Conservation (phyloP, 1,140 invertebrate genomes). For the Lerema accius region DNA sequence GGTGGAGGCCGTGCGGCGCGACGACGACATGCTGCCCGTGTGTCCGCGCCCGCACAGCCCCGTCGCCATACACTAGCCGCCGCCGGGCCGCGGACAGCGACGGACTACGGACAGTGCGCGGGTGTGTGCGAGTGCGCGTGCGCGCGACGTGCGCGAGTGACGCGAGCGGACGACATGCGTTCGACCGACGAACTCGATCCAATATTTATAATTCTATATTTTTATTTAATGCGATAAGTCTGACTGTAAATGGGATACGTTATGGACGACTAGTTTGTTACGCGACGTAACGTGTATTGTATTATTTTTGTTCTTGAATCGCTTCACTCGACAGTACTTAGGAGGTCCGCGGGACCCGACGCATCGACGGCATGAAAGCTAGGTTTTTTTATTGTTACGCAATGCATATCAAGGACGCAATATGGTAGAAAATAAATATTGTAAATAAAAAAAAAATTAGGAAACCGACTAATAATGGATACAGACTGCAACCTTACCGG, state of each 20-base stretch:
- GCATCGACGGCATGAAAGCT: constrained; percentile 76
- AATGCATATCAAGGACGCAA: constrained; percentile 82
- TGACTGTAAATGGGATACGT: constrained; percentile 71
- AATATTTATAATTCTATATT: constrained; percentile 80
- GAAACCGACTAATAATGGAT: constrained; percentile 70
- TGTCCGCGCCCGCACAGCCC: constrained; percentile 67
- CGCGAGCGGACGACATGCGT: constrained; percentile 14
- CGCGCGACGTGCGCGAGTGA: constrained; percentile 25
- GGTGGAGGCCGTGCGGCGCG: constrained; percentile 66
- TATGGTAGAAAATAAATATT: constrained; percentile 83
- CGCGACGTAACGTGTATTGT: constrained; percentile 62
- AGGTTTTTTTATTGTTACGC: constrained; percentile 83
- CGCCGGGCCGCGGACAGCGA: constrained; percentile 23
- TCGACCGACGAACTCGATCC: constrained; percentile 39
- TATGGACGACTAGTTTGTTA: constrained; percentile 58
- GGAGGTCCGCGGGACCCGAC: constrained; percentile 56
- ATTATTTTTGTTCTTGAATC: constrained; percentile 69
- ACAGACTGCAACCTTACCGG: constrained; percentile 77
- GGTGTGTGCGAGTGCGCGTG: constrained; percentile 5
- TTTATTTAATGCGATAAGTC: constrained; percentile 81
- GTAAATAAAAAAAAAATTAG: constrained; percentile 77
- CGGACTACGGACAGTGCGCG: constrained; percentile 10
- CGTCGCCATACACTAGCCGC: constrained; percentile 73
- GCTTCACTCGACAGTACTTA: constrained; percentile 78
- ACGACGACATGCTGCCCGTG: constrained; percentile 66